Base-by-base conservation (phyloP, 2,797 vertebrate genomes). In the Fundulus diaphanus region DNA sequence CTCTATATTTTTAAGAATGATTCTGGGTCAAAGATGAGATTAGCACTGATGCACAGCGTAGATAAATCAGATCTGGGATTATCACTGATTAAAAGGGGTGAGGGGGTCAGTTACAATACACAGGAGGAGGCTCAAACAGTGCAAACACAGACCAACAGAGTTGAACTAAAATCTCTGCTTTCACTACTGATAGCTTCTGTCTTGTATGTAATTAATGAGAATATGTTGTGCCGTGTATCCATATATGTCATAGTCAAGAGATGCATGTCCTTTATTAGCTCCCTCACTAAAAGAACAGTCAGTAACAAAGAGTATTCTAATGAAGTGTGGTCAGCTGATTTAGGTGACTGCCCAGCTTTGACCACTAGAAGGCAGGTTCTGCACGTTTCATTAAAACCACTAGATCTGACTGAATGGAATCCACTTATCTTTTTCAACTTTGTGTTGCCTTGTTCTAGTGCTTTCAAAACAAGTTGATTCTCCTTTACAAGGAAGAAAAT, bases 311-410 rank as follows among this genome's bases (percentile, higher is more conserved):
- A 40, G 1, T 1, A 20, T 40, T 40, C 8, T 24, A 42, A 24
- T 42, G 11, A n/a, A 40, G 12, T 5, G 24, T n/a, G 5, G 22
- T 12, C 24, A 56, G 52, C 1, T 24, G 31, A 67, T 2, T 4
- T 42, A 7, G 24, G 31, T 61, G 31, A 20, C 5, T 29, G 2
- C 24, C 29, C 3, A 12, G 1, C 18, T 73, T 69, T 29, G 7
- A 80, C 90, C 93, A 94, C 84, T 71, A 94, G 94, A 89, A 90
- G 92, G 92, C 90, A 94, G 91, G 56, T 22, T 24, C 11, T 11
- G 9, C 33, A n/a, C 7, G 61, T 40, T 65, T 65, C 35, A 65
- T 51, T n/a, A 24, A 49, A 46, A 18, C 18, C 16, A 13, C 22
- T n/a, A 27, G 5, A 37, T 37, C 35, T 61, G 57, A 33, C n/a